Base-by-base conservation (phyloP, 2,888 invertebrate species). In the Exephanes ischioxanthus region DNA sequence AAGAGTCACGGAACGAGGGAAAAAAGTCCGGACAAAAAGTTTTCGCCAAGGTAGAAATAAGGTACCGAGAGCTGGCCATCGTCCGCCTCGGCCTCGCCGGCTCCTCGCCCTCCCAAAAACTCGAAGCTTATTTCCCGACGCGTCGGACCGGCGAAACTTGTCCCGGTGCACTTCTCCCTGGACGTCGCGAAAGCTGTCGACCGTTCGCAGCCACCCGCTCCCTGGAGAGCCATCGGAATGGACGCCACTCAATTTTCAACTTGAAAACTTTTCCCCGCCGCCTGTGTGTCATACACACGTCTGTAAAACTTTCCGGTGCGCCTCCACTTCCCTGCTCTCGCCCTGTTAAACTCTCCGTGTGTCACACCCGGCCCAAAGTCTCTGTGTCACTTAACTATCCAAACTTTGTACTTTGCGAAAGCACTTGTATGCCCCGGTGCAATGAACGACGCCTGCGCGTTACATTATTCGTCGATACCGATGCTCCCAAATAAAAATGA, bases 41-140 rank as follows among this genome's bases (percentile, higher is more conserved):
- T 55, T 55, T 55, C 19, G n/a, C 22, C 22, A 22, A 6, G 55
- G 55, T 55, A 7, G 19, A 55, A 55, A 55, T 22, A 22, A 22
- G 22, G 41, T 11, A 9, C 9, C 41, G 41, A 19, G 55, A 19
- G 55, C 22, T 19, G 55, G 22, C 55, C 55, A 22, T 55, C 55
- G 55, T 22, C 55, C 55, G 55, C 9, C 9, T 55, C 55, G 55
- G 19, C 19, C 22, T 22, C 1, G 5, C 19, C n/a, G 19, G 9
- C 3, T 22, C 7, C 9, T 22, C 55, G 7, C 7, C 55, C 22
- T 19, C 22, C 55, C 55, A 22, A 55, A 55, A 55, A 55, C 55
- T 55, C 55, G 11, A 19, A 55, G 55, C 55, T 55, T 55, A 55
- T 55, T 55, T 22, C 55, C 55, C 19, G 22, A 55, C 55, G 55